Percentiles rank a stretch among this genome's conserved stretches.
These are phyloP conservation scores for Todus mexicanus DNA, from an alignment of 2,797 vertebrate species.

Conservation along the genomic window DNA sequence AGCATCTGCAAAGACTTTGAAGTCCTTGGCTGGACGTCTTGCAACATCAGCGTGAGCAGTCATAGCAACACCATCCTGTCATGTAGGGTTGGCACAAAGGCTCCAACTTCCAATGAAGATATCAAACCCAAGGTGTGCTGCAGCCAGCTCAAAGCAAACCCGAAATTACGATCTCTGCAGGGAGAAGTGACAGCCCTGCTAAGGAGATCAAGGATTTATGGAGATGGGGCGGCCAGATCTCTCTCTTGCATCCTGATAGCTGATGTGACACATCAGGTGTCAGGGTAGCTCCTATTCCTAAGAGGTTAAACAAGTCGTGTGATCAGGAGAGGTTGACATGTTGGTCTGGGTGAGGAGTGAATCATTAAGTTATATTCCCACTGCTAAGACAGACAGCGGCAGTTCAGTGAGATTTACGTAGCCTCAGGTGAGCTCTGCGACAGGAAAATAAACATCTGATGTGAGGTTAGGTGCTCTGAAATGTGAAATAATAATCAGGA, in stretches of 20 bases:
- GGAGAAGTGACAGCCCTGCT: slow-evolving; percentile 56
- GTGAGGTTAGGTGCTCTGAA: slow-evolving; percentile 18
- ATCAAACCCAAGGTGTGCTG: slow-evolving; percentile 6
- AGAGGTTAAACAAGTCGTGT: slow-evolving; percentile 42
- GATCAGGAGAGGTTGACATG: slow-evolving; percentile 41
- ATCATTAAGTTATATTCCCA: slow-evolving; percentile 60
- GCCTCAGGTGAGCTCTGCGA: slow-evolving; percentile 54
- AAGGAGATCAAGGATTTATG: slow-evolving; percentile 61
- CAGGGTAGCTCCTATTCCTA: slow-evolving; percentile 54
- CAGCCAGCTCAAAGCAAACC: slow-evolving; percentile 35
- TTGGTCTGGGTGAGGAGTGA: slow-evolving; percentile 1
- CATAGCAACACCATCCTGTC: not conserved
- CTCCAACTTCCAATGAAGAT: not conserved
- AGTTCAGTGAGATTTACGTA: not conserved
- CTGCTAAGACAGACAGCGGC: slow-evolving; percentile 39
- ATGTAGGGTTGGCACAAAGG: not conserved
- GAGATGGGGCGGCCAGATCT: slow-evolving; percentile 55
- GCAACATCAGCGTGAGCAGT: not conserved
- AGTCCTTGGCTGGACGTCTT: not conserved
- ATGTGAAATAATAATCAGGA: slow-evolving; percentile 15
- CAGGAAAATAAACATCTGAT: slow-evolving; percentile 29
- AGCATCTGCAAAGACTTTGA: not conserved
- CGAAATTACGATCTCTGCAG: slow-evolving; percentile 25
- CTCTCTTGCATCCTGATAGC: slow-evolving; percentile 52
- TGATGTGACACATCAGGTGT: slow-evolving; percentile 59